Evolutionary conservation across 2,113 vertebrate genomes (phyloP), one percentile per base, ranked within the genome.

Genomic region (Rhombomys opimus): DNA sequence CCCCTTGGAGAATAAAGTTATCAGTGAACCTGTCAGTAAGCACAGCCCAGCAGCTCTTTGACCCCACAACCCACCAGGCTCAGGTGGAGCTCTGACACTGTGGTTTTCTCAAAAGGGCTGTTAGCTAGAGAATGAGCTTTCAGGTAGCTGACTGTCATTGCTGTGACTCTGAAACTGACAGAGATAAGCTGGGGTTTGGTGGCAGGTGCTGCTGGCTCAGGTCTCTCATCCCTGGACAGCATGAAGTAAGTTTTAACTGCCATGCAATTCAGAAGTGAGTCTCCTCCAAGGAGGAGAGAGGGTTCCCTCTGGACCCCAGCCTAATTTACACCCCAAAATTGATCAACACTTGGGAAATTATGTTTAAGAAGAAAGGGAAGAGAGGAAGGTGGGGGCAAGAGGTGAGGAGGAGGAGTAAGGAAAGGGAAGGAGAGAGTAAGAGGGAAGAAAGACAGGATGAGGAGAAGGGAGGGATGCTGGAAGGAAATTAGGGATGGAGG

Each of bases 11-110:
- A 59, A 77, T 35, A 41, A 65, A 54, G 7, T 20, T n/a, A 9
- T 65, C n/a, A 91, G n/a, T 7, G 52, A 70, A 32, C 41, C 7
- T 76, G 82, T 17, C 82, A 72, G 57, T 1, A 35, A 14, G 35
- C 14, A 81, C 3, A 7, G 5, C 9, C 81, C 17, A 2, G 38
- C 81, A 10, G 72, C 5, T 32, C 8, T 15, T 30, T 35, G 70
- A 90, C 22, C 35, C 38, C 63, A 20, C 1, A 61, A 65, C 25
- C 67, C n/a, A 7, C 3, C 0, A 23, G 41, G 32, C 86, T n/a
- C 41, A 72, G 0, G 15, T 25, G 20, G 5, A 30, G 22, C 63
- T 32, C 61, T 35, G 32, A 57, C 2, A 0, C 1, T 15, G 7
- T 15, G 7, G 27, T 50, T 5, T 81, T 57, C 30, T 27, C 17